Evolutionary conservation across 2,113 vertebrate species (phyloP).

Genomic region (Macrotus californicus): DNA sequence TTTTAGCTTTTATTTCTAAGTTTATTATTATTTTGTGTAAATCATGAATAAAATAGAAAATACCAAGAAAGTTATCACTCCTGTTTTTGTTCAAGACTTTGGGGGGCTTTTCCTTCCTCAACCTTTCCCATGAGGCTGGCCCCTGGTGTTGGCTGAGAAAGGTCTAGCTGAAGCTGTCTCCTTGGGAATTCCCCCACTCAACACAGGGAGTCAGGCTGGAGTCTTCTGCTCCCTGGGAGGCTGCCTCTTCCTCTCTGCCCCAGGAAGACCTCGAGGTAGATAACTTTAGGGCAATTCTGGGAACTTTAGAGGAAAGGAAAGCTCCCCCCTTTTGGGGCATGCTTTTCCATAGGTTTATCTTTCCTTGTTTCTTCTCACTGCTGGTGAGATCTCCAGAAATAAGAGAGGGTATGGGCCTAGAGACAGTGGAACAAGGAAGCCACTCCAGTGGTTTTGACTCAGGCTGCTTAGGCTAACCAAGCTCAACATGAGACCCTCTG

Average conservation of each 20-base stretch:
- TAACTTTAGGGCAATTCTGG: not conserved
- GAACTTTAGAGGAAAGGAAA: not conserved
- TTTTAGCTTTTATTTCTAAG: not conserved
- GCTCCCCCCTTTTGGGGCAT: not conserved
- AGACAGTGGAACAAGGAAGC: not conserved
- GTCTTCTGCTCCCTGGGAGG: not conserved
- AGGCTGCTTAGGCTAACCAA: not conserved
- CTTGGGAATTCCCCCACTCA: not conserved
- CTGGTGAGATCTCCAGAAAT: not conserved
- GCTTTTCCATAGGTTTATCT: not conserved
- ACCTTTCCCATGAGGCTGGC: not conserved
- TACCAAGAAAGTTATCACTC: not conserved
- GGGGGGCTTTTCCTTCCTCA: not conserved
- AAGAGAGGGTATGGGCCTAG: not conserved
- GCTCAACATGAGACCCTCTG: not conserved
- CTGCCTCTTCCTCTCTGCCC: not conserved
- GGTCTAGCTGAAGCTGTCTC: not conserved
- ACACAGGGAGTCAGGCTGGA: not conserved
- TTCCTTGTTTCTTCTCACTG: not conserved
- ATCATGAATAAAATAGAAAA: not conserved
- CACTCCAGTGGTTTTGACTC: not conserved
- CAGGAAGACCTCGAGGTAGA: not conserved
- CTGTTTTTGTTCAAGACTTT: not conserved
- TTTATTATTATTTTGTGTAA: not conserved
- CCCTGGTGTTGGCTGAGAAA: not conserved